These are phyloP conservation scores for Paramormyrops hopkinsi DNA, from an alignment of 2,797 vertebrate species.

Conservation along the genomic window DNA sequence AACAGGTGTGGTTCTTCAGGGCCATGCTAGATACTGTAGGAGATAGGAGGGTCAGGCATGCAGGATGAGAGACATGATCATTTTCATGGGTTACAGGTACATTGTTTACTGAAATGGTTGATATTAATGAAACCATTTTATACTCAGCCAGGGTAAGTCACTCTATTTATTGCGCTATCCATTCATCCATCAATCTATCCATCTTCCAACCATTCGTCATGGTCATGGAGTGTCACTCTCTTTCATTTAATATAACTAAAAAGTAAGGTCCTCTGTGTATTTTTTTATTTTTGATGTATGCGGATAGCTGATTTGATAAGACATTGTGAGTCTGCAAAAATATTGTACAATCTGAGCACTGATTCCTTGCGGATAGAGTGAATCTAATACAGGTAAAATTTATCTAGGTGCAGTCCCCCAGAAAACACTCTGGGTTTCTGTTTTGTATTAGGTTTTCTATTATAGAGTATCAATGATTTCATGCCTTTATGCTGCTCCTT, in stretches of 20 bases:
- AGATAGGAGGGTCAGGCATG: neutral
- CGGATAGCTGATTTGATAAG: neutral
- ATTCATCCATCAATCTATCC: neutral
- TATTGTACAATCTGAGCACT: neutral
- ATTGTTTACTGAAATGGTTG: neutral
- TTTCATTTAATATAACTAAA: neutral
- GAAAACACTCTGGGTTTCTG: neutral
- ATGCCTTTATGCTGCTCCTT: neutral
- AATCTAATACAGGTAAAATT: neutral
- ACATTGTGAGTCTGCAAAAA: neutral
- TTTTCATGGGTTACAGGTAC: neutral
- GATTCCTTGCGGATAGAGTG: neutral
- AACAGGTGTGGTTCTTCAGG: neutral
- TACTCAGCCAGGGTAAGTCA: neutral
- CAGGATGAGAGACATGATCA: neutral
- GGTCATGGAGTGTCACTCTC: neutral
- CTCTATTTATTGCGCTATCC: neutral
- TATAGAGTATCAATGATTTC: slow-evolving; percentile 8
- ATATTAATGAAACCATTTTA: neutral
- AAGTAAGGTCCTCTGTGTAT: neutral
- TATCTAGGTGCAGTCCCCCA: slow-evolving; percentile 9
- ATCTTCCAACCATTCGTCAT: neutral
- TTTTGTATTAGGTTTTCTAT: slow-evolving; percentile 12
- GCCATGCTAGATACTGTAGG: neutral
- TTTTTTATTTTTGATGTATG: neutral